phyloP scores from a whole-genome alignment of 2,888 invertebrate genomes.

The Lymantria dispar region DNA sequence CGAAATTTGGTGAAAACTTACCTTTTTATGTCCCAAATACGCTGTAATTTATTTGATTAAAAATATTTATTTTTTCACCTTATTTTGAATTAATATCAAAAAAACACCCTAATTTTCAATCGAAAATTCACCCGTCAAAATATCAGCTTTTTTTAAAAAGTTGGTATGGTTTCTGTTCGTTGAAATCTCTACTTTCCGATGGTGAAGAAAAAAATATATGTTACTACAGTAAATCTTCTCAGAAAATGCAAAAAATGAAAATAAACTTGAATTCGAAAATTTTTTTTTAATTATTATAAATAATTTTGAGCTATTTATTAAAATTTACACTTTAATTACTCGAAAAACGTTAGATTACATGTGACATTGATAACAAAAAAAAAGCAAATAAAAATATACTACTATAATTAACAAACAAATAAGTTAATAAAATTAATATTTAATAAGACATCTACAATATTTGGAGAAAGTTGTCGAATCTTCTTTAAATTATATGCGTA shows the following conservation, averaged over 20 bases:
- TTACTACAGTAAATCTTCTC: neutral
- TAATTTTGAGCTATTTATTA: constrained; percentile 14
- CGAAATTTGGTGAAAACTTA: too few species aligned
- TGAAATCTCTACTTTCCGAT: too few species aligned
- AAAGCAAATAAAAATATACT: constrained; percentile 15
- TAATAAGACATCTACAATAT: neutral
- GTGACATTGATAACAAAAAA: constrained; percentile 8
- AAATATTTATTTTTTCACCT: neutral
- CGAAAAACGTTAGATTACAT: constrained; percentile 15
- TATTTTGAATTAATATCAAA: neutral
- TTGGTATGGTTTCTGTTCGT: too few species aligned
- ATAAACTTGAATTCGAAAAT: constrained; percentile 2
- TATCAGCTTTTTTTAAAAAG: too few species aligned
- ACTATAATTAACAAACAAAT: constrained; percentile 15
- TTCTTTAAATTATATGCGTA: constrained; percentile 17
- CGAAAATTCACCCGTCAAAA: too few species aligned
- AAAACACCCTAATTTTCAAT: too few species aligned
- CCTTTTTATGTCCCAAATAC: neutral
- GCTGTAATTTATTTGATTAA: neutral
- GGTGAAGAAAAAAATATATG: constrained; percentile 1
- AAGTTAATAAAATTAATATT: neutral
- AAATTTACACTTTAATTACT: constrained; percentile 15
- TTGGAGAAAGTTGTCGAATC: constrained; percentile 6
- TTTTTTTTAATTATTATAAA: constrained; percentile 14
- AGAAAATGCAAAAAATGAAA: neutral